These are phyloP conservation scores for Callochromis pleurospilus DNA, from an alignment of 2,113 vertebrate genomes.

Conservation along the genomic window DNA sequence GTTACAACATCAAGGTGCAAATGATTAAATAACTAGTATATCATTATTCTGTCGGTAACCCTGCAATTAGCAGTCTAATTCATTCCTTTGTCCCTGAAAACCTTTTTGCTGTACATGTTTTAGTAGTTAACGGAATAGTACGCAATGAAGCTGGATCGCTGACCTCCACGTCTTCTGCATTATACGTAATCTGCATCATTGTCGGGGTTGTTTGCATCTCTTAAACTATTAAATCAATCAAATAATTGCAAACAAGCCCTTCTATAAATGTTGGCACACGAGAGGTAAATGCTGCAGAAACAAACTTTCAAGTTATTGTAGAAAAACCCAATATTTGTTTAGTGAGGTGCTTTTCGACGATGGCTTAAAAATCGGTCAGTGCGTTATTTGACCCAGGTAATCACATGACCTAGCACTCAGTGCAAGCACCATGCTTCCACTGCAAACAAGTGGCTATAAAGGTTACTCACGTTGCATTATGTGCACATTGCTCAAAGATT, in stretches of 20 bases:
- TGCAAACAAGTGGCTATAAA: not conserved
- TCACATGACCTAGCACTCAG: not conserved
- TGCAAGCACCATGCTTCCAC: not conserved
- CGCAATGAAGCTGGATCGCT: not conserved
- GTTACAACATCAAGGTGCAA: not conserved
- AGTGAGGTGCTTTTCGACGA: not conserved
- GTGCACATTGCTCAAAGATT: not conserved
- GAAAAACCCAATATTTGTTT: not conserved
- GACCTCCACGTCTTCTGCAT: not conserved
- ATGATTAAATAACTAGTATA: conserved; percentile 1
- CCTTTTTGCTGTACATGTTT: not conserved
- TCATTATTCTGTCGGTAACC: not conserved
- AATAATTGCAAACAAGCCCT: not conserved
- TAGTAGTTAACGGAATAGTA: not conserved
- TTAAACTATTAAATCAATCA: not conserved
- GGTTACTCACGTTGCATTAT: not conserved
- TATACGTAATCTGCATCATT: not conserved
- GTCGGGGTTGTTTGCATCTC: not conserved
- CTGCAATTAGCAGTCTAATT: not conserved
- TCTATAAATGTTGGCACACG: accelerated
- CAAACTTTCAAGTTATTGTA: not conserved
- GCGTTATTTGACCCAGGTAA: not conserved
- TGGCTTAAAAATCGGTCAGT: not conserved
- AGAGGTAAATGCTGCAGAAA: not conserved
- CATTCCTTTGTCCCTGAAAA: not conserved